Base-by-base conservation (phyloP, 2,888 invertebrate genomes). In the Electrophaes corylata region DNA sequence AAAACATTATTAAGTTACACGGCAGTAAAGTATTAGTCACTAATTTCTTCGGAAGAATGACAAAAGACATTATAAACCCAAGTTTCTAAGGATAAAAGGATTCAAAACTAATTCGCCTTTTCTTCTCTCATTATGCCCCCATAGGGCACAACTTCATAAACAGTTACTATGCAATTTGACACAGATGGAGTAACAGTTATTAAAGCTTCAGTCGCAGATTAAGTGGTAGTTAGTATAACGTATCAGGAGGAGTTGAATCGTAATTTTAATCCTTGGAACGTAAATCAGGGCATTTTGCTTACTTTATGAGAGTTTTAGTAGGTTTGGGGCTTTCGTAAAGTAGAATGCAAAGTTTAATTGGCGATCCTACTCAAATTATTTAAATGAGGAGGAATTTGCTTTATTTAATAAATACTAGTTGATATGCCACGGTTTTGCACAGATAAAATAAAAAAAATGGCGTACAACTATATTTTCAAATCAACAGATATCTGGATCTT, bases 101-200 rank as follows among this genome's bases (percentile, higher is more conserved):
- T 77, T 69, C 65, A 43, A 61, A 68, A 70, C 69, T 71, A 78
- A 78, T 78, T 78, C 76, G 72, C 72, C 71, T 69, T 72, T 71
- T 70, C 65, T 71, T 64, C 66, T 66, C 65, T 64, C 65, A 65
- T 67, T 65, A 69, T 60, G 57, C 57, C 50, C n/a, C 69, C 64
- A 69, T 69, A 60, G 64, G 53, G 4, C 45, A 44, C 44, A 53
- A 53, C n/a, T 26, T 35, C 5, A 16, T n/a, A 3, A 12, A n/a
- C 16, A 35, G 54, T 47, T 47, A 41, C 47, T 54, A 47, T 23
- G 33, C 8, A 8, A 4, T 10, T 10, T 11, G 4, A 5, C 45
- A 31, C 40, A 46, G 53, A 31, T 53, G n/a, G 3, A 2, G 10
- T 20, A 31, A 6, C 37, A 46, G 53, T 46, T 53, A 40, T 37